Evolutionary conservation across 2,797 vertebrate genomes (phyloP).

Genomic region (Tangara arthus): DNA sequence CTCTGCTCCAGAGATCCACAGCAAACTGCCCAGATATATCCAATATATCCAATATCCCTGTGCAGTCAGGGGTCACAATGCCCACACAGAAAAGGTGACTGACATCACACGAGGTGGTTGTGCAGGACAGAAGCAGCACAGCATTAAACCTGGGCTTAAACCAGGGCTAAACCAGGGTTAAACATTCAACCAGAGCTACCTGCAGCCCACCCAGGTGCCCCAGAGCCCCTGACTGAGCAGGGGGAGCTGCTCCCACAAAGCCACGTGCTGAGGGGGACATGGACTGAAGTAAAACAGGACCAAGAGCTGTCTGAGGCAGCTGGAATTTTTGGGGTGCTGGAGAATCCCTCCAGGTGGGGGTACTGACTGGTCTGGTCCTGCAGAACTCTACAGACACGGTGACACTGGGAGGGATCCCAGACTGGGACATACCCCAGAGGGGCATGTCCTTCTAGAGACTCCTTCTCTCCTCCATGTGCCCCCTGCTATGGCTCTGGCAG

Average conservation of each 20-base stretch:
- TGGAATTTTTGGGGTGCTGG: background rate
- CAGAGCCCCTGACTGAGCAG: background rate
- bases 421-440: background rate
- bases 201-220: background rate
- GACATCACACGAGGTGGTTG: rapidly evolving
- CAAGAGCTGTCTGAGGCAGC: background rate
- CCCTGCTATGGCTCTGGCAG: background rate
- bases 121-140: background rate
- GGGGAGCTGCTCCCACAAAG: background rate
- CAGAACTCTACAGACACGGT: background rate
- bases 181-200: background rate
- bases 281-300: background rate
- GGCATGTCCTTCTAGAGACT: background rate
- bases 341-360: background rate
- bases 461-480: background rate
- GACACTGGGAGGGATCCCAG: background rate
- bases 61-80: background rate
- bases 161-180: background rate
- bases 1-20: background rate
- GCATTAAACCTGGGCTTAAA: background rate
- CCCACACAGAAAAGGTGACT: rapidly evolving
- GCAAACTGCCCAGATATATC: background rate
- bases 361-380: background rate
- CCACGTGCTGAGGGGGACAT: background rate
- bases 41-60: background rate